Evolutionary conservation across 2,113 vertebrate species (phyloP), one percentile per base, ranked within the genome.

Genomic region (Pterophyllum scalare): DNA sequence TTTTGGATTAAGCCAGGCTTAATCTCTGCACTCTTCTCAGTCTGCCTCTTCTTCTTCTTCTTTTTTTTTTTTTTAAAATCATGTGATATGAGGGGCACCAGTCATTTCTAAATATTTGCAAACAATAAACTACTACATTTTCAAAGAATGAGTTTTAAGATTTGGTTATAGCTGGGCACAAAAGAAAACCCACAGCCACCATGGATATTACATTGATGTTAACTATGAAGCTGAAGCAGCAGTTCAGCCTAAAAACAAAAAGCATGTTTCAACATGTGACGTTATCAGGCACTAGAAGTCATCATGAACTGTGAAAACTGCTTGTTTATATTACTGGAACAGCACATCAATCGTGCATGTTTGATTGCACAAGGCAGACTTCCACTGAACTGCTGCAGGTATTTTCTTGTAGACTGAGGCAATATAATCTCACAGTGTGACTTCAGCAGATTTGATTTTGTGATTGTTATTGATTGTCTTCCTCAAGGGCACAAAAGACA

Each of bases 191-290:
- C 10, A 22, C 4, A 43, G 60, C 38, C 43, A 5, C 13, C 0
- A 7, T 59, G 11, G 5, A 75, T 82, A 31, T 72, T 58, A 38
- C 22, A 22, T 10, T 17, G 9, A 65, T 1, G 19, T 52, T 26
- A 3, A 58, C 15, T 20, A 38, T 59, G 14, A 15, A 40, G 26
- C 52, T n/a, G 28, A 12, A 60, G n/a, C 19, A 78, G 46, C 43
- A 72, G 43, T 59, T 70, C 61, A 72, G 19, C 20, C 24, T 60
- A 61, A 59, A 80, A 72, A 64, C 78, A 3, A 74, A 38, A 78
- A 20, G 64, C 75, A 26, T 52, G 60, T 15, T 79, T 28, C 35
- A 49, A 31, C 84, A 14, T 40, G 77, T 20, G 65, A 22, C 19
- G 11, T 28, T 49, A 20, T 54, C 40, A 28, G 22, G 65, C 14